Conservation (phyloP, 2,797 vertebrate species). For the Garrulus glandarius region DNA sequence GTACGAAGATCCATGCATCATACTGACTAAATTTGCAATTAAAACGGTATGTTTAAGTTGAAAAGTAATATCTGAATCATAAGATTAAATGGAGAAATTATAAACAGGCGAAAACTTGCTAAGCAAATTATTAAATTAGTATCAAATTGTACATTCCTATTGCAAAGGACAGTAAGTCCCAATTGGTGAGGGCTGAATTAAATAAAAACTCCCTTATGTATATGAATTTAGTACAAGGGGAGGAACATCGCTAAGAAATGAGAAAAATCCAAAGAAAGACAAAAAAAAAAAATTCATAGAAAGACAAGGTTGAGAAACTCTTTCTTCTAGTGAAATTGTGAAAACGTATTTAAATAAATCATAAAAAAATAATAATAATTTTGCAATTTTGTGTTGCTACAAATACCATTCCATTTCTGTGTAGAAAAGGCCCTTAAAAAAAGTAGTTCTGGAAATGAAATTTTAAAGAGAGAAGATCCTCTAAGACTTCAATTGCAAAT, state of each 20-base stretch:
- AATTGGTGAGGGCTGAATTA: neutral
- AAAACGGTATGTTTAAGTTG: conserved; percentile 30
- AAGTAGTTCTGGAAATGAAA: neutral
- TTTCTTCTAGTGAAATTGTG: neutral
- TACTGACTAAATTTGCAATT: neutral
- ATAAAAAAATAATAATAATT: neutral
- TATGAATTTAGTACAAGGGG: neutral
- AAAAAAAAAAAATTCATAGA: neutral
- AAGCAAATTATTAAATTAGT: neutral
- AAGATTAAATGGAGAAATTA: conserved; percentile 1
- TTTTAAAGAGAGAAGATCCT: neutral
- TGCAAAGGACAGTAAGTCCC: neutral
- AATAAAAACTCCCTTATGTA: neutral
- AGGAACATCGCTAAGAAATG: neutral
- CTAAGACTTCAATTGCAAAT: neutral
- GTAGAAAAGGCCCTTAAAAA: neutral
- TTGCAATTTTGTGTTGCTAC: neutral
- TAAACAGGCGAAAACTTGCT: neutral
- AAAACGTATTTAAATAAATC: neutral
- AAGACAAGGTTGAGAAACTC: neutral
- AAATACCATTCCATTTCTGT: neutral
- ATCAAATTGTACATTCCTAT: neutral
- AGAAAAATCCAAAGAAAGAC: neutral
- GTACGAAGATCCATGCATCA: neutral
- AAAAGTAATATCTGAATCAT: conserved; percentile 27